A percentile compares a stretch with the other conserved stretches of the same genome.
Conservation (phyloP, 1,140 invertebrate genomes). For the Calliopsis andreniformis region DNA sequence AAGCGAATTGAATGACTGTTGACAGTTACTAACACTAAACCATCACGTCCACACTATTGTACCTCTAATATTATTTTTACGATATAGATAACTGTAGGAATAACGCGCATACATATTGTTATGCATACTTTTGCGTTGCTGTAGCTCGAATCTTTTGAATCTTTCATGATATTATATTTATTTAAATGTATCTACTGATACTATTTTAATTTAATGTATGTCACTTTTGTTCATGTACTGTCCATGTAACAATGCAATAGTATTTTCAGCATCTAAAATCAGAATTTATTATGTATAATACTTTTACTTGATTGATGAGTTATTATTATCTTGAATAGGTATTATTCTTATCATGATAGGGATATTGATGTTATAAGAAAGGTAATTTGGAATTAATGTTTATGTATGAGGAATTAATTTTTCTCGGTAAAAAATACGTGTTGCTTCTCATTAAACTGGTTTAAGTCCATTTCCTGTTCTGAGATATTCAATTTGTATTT, state of each 20-base stretch:
- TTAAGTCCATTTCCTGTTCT: too few relatives aligned
- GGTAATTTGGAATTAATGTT: background rate
- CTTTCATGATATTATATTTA: background rate
- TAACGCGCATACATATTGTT: background rate
- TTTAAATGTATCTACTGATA: background rate
- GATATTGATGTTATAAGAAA: background rate
- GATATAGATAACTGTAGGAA: background rate
- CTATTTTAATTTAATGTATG: background rate
- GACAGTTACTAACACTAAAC: conserved; percentile 43
- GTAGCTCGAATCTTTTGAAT: background rate
- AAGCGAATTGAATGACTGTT: conserved; percentile 12
- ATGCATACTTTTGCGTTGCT: background rate
- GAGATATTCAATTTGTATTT: too few relatives aligned
- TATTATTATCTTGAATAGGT: background rate
- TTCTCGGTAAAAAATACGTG: too few relatives aligned
- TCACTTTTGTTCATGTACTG: background rate
- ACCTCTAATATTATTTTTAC: conserved; percentile 24
- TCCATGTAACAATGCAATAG: too few relatives aligned
- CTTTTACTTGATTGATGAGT: background rate
- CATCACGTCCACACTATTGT: background rate
- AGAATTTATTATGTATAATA: background rate
- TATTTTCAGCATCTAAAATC: too few relatives aligned
- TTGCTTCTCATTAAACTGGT: too few relatives aligned
- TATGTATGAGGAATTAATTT: too few relatives aligned
- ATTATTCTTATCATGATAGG: background rate